These are phyloP conservation scores for Callithrix jacchus DNA, from an alignment of 2,113 vertebrate species.

Conservation along the genomic window DNA sequence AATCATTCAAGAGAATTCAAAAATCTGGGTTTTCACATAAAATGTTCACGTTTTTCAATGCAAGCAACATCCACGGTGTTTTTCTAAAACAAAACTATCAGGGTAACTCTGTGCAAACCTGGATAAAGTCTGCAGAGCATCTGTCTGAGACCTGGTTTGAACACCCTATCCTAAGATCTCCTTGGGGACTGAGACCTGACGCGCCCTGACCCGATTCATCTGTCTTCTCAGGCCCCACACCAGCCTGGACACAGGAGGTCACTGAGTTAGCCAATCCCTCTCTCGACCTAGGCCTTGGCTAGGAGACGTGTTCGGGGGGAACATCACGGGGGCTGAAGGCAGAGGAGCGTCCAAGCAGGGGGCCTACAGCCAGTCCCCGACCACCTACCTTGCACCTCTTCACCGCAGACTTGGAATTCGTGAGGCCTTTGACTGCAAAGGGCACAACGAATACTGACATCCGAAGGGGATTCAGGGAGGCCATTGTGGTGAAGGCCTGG, in stretches of 20 bases:
- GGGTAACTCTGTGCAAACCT: background rate
- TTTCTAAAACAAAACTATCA: background rate
- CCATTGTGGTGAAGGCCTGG: background rate
- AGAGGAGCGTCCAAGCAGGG: too few species aligned
- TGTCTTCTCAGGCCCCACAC: background rate
- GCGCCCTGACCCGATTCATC: background rate
- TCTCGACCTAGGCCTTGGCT: background rate
- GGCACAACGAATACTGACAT: background rate
- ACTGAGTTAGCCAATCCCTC: background rate
- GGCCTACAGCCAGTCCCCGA: too few species aligned
- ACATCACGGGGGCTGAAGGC: accelerated
- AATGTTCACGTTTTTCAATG: background rate
- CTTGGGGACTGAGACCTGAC: background rate
- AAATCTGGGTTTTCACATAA: background rate
- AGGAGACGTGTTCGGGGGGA: background rate
- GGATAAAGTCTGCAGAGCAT: background rate
- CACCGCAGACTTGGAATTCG: background rate
- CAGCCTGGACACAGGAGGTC: background rate
- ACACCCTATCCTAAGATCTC: background rate
- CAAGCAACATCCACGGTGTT: background rate
- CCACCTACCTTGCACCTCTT: constrained; percentile 44
- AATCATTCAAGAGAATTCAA: background rate
- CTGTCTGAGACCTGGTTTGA: background rate
- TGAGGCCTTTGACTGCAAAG: constrained; percentile 21
- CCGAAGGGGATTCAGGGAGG: background rate